Evolutionary conservation across 2,888 invertebrate genomes (phyloP), one percentile per base, ranked within the genome.

Genomic region (Cylindroiulus punctatus): DNA sequence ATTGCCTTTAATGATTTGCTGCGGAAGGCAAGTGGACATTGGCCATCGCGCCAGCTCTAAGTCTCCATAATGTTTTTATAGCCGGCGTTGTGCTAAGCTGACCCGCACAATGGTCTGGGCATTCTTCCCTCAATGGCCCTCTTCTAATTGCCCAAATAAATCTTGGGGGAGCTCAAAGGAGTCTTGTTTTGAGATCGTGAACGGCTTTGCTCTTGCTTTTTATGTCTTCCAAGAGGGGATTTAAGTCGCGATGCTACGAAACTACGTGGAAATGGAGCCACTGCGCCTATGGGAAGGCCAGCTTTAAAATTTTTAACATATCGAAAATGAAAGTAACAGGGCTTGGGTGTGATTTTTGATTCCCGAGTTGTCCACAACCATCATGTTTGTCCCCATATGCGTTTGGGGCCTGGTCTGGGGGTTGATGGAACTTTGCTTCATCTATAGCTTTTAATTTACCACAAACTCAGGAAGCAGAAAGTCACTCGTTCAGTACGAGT

Each of bases 71-170:
- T 82, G 82, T 82, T 82, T 82, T 82, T 82, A 82, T 82, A 40
- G 82, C 82, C 36, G 82, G 22, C 82, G 40, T 82, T 82, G 82
- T 82, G 40, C 82, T 82, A 82, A 82, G 82, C 82, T 82, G 82
- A 82, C 36, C 40, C 40, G 36, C 82, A 82, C 82, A 82, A 40
- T 82, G 82, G 82, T 36, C 40, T 40, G 36, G 82, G 40, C 36
- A 82, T 65, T 65, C 82, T 40, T 82, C 40, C 82, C 26, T 82
- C 82, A 82, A 82, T 82, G 82, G 82, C 36, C 82, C 82, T 82
- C 40, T 82, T 82, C 82, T 84, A 84, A 84, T 84, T 84, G 84
- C 47, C 84, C 44, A 84, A 84, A 84, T 84, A 84, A 84, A 84
- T 84, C 84, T 84, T 47, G 44, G 44, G 84, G 84, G 40, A 47